Conservation (phyloP, 1,140 invertebrate species). For the Zelostemma sp. region DNA sequence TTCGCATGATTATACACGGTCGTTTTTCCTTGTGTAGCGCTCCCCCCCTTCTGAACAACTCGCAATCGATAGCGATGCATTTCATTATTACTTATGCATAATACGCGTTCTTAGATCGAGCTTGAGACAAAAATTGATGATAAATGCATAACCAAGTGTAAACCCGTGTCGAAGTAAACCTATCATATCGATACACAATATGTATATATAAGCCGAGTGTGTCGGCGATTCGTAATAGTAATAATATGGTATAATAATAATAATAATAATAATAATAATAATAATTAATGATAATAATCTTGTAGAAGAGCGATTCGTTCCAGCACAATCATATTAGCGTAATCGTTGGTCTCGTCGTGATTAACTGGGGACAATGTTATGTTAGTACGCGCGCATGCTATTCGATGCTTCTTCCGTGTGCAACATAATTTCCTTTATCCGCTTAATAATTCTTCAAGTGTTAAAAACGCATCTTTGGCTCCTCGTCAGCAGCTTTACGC, state of each 20-base stretch:
- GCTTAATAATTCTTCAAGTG: conserved; percentile 62
- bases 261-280: conserved; percentile 7
- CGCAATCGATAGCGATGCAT: too few species aligned
- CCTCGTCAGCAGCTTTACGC: conserved; percentile 42
- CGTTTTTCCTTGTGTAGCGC: too few species aligned
- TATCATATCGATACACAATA: conserved; percentile 25
- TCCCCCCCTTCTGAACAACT: too few species aligned
- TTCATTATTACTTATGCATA: too few species aligned
- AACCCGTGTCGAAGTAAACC: conserved; percentile 18
- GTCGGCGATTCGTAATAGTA: conserved; percentile 10
- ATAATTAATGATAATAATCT: neutral
- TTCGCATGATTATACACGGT: too few species aligned
- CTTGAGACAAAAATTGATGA: conserved; percentile 5
- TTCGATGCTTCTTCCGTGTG: conserved; percentile 29
- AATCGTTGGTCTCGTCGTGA: conserved; percentile 17
- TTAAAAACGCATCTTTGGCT: conserved; percentile 70
- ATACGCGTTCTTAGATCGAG: conserved; percentile 8
- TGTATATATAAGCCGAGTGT: conserved; percentile 22
- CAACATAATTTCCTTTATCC: conserved; percentile 43
- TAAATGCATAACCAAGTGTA: conserved; percentile 39
- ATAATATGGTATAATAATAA: conserved; percentile 1
- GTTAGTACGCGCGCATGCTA: conserved; percentile 15
- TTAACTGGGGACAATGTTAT: conserved; percentile 11
- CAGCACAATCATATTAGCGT: conserved; percentile 4
- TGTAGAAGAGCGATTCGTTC: conserved; percentile 21